phyloP scores from a whole-genome alignment of 2,113 vertebrate species.

The Enhydra lutris region DNA sequence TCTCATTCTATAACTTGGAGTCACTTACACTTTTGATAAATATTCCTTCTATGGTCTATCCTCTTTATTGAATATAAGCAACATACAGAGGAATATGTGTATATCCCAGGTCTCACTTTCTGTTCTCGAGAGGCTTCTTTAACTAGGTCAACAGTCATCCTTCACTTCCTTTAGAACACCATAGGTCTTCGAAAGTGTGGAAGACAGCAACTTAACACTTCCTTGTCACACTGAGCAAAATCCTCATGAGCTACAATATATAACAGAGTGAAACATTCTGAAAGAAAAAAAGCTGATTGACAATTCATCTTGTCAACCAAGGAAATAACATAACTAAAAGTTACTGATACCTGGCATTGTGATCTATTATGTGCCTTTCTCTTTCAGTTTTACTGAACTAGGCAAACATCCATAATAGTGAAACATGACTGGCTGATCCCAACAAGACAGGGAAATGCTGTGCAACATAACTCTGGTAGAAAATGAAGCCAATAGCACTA shows the following conservation, averaged over 20 bases:
- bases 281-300: conserved; percentile 8
- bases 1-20: background rate
- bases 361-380: background rate
- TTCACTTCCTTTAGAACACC: conserved; percentile 41
- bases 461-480: background rate
- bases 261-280: background rate
- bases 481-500: background rate
- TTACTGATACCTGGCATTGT: background rate
- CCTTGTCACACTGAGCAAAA: background rate
- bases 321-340: background rate
- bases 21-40: conserved; percentile 17
- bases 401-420: background rate
- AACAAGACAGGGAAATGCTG: background rate
- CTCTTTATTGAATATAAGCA: background rate
- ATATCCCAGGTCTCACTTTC: background rate
- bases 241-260: background rate
- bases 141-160: conserved; percentile 67
- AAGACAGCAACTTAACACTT: conserved; percentile 29
- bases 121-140: background rate
- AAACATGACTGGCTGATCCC: background rate
- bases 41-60: background rate
- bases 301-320: background rate
- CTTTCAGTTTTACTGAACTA: background rate
- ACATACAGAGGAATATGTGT: background rate
- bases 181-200: background rate